Evolutionary conservation across 2,113 vertebrate species (phyloP).

Genomic region (Chrysochloris asiatica): DNA sequence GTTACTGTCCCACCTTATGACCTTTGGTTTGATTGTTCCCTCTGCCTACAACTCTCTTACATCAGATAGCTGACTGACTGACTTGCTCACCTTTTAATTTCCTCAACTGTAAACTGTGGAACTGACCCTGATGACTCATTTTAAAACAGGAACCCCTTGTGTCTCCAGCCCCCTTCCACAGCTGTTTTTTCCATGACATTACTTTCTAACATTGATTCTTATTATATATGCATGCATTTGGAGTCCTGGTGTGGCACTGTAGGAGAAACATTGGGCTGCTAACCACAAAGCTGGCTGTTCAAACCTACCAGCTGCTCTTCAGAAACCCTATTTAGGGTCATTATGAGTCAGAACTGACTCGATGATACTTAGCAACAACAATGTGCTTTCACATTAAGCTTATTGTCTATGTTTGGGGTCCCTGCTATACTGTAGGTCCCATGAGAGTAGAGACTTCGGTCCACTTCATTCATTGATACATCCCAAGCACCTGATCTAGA

Average conservation of each 20-base stretch:
- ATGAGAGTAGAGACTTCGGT: background rate
- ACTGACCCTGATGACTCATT: background rate
- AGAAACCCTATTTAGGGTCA: no score
- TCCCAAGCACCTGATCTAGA: background rate
- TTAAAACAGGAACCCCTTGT: background rate
- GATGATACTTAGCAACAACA: no score
- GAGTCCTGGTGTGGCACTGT: no score
- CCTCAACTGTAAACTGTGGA: background rate
- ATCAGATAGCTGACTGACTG: background rate
- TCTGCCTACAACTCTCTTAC: background rate
- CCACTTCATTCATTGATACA: background rate
- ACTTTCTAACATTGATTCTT: background rate
- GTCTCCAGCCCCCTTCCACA: background rate
- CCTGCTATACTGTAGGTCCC: background rate
- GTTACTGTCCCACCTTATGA: background rate
- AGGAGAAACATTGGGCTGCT: no score
- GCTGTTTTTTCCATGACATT: background rate
- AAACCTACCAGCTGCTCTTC: no score
- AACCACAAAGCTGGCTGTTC: no score
- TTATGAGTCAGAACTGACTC: no score
- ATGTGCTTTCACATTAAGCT: background rate
- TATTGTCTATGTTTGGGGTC: background rate
- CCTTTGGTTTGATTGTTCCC: background rate
- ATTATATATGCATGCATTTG: no score
- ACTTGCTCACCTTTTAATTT: background rate